These are phyloP conservation scores for Eubasilissa regina DNA, from an alignment of 1,140 invertebrate species.

Conservation along the genomic window DNA sequence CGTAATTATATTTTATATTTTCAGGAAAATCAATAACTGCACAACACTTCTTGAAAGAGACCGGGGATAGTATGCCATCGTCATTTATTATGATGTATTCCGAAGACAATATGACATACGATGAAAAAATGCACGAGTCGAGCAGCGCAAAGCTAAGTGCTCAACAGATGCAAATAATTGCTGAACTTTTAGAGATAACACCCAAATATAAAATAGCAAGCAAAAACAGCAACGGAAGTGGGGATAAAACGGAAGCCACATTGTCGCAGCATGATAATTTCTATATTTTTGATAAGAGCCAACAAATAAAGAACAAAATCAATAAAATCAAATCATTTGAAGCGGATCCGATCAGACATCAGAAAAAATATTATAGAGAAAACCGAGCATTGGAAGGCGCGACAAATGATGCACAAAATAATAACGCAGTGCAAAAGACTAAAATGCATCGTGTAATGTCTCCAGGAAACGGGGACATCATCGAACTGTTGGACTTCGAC, in stretches of 20 bases:
- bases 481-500: slow-evolving; percentile 53
- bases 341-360: slow-evolving; percentile 52
- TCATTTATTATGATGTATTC: slow-evolving; percentile 53
- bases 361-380: slow-evolving; percentile 53
- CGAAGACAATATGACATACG: slow-evolving; percentile 35
- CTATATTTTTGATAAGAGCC: slow-evolving; percentile 37
- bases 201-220: slow-evolving; percentile 6
- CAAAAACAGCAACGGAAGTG: not conserved
- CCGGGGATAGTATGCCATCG: slow-evolving; percentile 45
- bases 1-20: slow-evolving; percentile 33
- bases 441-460: slow-evolving; percentile 7
- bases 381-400: not conserved
- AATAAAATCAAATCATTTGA: slow-evolving; percentile 42
- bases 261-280: not conserved
- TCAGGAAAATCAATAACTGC: slow-evolving; percentile 55
- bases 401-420: not conserved
- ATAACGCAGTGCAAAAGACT: slow-evolving; percentile 18
- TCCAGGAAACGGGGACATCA: slow-evolving; percentile 50
- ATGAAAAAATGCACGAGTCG: not conserved
- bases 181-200: slow-evolving; percentile 49
- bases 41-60: slow-evolving; percentile 54
- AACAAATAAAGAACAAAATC: slow-evolving; percentile 42
- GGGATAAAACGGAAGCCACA: too few species aligned
- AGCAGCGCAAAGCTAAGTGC: slow-evolving; percentile 13
- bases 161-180: slow-evolving; percentile 47